Evolutionary conservation across 2,888 invertebrate genomes (phyloP).

Genomic region (Rhagium mordax): DNA sequence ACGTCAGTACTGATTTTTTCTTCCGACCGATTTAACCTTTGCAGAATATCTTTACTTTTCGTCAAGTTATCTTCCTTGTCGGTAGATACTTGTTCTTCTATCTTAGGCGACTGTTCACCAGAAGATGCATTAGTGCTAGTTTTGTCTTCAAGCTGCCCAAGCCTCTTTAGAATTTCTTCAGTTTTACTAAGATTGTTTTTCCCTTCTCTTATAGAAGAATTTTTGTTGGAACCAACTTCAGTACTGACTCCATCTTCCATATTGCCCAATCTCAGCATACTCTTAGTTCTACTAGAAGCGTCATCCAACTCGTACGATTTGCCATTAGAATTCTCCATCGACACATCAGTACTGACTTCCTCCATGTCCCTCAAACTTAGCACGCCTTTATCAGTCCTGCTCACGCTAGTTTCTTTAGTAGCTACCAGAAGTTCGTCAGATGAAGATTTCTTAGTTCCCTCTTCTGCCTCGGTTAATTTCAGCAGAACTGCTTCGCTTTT

Average conservation of each 20-base stretch:
- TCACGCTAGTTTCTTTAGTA: not conserved
- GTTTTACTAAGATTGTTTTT: conserved; percentile 11
- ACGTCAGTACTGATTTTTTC: not conserved
- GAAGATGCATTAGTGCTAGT: not conserved
- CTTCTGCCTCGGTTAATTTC: not conserved
- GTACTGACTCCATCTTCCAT: not conserved
- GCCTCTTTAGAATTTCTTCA: conserved; percentile 12
- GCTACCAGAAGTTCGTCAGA: not conserved
- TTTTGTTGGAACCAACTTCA: not conserved
- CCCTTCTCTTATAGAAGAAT: not conserved
- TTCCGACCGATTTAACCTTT: not conserved
- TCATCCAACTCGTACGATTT: not conserved
- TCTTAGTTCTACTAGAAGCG: not conserved
- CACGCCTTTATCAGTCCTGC: not conserved
- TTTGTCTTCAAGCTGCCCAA: not conserved
- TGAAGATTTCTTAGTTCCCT: not conserved
- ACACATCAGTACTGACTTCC: not conserved
- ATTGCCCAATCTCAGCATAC: not conserved
- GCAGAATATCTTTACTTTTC: not conserved
- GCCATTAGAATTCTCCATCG: not conserved
- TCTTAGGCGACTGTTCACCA: not conserved
- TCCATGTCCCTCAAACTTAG: not conserved
- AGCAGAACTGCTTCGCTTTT: conserved; percentile 3
- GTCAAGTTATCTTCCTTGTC: not conserved
- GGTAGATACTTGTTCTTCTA: not conserved